These are phyloP conservation scores for honey bee (Apis mellifera) DNA, from an alignment of 1,140 invertebrate species.

Conservation along the genomic window DNA sequence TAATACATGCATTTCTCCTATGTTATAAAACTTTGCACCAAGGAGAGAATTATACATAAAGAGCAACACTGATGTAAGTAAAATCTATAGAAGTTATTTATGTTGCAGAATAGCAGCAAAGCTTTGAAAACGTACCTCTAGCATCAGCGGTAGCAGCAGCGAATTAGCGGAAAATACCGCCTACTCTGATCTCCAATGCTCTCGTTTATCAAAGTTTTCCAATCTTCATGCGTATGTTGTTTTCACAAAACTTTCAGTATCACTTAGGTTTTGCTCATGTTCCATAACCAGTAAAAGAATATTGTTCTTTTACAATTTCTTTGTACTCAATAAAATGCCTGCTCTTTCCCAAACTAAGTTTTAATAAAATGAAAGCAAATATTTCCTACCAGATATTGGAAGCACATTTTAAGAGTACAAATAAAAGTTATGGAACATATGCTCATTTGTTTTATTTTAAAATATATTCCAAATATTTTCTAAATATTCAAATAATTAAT, in stretches of 20 bases:
- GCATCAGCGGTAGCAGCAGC: constrained; percentile 77
- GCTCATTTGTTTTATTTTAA: constrained; percentile 42
- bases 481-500: constrained; percentile 16
- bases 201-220: constrained; percentile 75
- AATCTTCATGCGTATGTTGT: constrained; percentile 75
- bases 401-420: constrained; percentile 25
- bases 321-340: constrained; percentile 25
- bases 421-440: constrained; percentile 62
- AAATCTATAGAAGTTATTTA: constrained; percentile 50
- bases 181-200: constrained; percentile 75
- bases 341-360: constrained; percentile 12
- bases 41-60: constrained; percentile 46
- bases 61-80: constrained; percentile 45
- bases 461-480: constrained; percentile 33
- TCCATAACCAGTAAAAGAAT: constrained; percentile 62
- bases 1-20: constrained; percentile 50
- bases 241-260: constrained; percentile 70
- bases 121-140: constrained; percentile 80
- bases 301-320: constrained; percentile 28
- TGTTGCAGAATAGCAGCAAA: constrained; percentile 75
- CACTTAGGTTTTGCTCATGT: constrained; percentile 60
- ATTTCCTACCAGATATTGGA: background rate
- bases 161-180: constrained; percentile 76
- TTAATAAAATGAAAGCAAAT: background rate
- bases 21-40: constrained; percentile 39